These are phyloP conservation scores for Hyperoplus lanceolatus DNA, from an alignment of 2,797 vertebrate genomes.

Conservation along the genomic window DNA sequence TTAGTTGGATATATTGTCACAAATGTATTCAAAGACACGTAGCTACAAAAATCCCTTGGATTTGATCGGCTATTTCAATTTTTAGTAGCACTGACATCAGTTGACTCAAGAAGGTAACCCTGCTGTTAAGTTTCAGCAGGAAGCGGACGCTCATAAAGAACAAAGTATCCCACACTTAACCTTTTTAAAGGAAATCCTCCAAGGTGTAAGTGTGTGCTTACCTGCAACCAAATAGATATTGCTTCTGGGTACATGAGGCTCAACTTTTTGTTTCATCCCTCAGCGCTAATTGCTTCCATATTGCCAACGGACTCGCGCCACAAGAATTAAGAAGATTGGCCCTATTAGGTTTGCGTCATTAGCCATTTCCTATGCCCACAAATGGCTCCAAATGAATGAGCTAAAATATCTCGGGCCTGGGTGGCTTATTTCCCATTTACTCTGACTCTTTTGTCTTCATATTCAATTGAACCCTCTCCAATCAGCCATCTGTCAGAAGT, in stretches of 20 bases:
- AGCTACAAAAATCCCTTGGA: neutral
- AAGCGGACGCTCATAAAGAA: slow-evolving; percentile 51
- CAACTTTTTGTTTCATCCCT: slow-evolving; percentile 55
- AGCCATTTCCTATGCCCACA: slow-evolving; percentile 46
- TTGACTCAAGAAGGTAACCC: slow-evolving; percentile 11
- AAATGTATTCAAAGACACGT: neutral
- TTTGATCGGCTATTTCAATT: slow-evolving; percentile 22
- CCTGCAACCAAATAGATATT: slow-evolving; percentile 37
- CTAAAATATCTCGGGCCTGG: slow-evolving; percentile 15
- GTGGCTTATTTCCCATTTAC: slow-evolving; percentile 57
- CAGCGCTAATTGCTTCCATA: slow-evolving; percentile 73
- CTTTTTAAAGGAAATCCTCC: slow-evolving; percentile 33
- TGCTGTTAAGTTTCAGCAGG: slow-evolving; percentile 41
- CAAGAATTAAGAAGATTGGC: slow-evolving; percentile 49
- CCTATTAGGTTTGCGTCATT: slow-evolving; percentile 72
- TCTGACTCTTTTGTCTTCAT: slow-evolving; percentile 47
- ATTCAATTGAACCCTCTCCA: slow-evolving; percentile 54
- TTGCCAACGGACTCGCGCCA: slow-evolving; percentile 58
- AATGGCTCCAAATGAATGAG: slow-evolving; percentile 46
- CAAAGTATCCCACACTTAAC: neutral
- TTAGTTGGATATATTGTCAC: neutral
- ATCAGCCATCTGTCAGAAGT: slow-evolving; percentile 39
- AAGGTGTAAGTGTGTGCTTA: slow-evolving; percentile 8
- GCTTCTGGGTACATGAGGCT: slow-evolving; percentile 33
- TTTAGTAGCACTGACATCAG: slow-evolving; percentile 17